Percentiles rank a stretch among this genome's conserved stretches.
Evolutionary conservation across 2,888 invertebrate genomes (phyloP).

Genomic region (Pterobdella sp.): DNA sequence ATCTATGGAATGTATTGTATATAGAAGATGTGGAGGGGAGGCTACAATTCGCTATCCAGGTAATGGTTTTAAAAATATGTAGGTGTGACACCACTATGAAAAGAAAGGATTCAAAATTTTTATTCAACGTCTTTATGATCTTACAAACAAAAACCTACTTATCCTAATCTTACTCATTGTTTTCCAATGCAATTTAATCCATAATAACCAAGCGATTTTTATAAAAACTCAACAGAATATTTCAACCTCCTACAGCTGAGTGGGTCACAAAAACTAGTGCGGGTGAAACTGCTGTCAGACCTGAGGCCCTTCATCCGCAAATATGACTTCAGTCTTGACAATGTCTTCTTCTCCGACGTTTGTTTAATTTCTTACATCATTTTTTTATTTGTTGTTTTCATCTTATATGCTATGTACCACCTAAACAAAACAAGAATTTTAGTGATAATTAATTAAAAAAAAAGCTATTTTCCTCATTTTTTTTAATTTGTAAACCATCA

Average conservation of each 20-base stretch:
- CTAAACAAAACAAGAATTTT: not conserved
- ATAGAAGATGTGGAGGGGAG: slow-evolving; percentile 10
- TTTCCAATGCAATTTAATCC: not conserved
- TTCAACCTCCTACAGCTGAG: not conserved
- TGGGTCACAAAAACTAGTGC: not conserved
- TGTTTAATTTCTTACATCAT: not conserved
- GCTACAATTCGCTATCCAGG: slow-evolving; percentile 18
- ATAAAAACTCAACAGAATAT: not conserved
- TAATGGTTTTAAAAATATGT: not conserved
- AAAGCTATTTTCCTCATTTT: not conserved
- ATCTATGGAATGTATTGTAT: slow-evolving; percentile 15
- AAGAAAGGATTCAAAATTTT: not conserved
- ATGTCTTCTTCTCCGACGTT: slow-evolving; percentile 21
- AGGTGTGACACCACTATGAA: not conserved
- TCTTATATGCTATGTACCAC: not conserved
- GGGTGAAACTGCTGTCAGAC: slow-evolving; percentile 9
- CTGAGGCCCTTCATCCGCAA: not conserved
- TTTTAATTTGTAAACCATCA: not conserved
- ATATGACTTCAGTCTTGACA: slow-evolving; percentile 19
- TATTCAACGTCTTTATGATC: not conserved
- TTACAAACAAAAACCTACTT: not conserved
- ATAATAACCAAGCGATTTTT: not conserved
- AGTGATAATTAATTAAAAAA: not conserved
- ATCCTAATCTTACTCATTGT: not conserved
- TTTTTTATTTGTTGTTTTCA: too few species aligned